Base-by-base conservation (phyloP, 1,140 invertebrate genomes). In the Danaus melanippus region DNA sequence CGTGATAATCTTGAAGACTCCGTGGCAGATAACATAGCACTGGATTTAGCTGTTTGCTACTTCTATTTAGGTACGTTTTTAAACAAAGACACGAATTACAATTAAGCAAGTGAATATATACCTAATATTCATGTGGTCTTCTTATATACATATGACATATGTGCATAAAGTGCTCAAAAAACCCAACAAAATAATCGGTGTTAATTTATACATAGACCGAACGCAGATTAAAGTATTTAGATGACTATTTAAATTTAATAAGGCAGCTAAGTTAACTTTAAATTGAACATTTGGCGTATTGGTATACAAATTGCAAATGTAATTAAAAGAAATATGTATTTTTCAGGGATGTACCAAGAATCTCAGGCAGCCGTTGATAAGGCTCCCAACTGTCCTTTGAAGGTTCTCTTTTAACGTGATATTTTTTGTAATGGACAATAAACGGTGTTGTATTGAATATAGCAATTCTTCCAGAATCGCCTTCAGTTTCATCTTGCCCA, bases 401-500 rank as follows among this genome's bases (percentile, higher is more conserved):
- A 95, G 72, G 84, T 89, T 62, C 21, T 32, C 21, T 32, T 32
- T 32, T 32, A 32, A 32, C 21, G 6, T 32, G 21, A 32, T 32
- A 32, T 32, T 32, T 32, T 54, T 42, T 58, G 9, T 32, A 40
- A 42, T n/a, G 9, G 10, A 32, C 52, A 12, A 12, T 41, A 17
- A 10, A 46, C 40, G 21, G 21, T 32, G 21, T 32, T 32, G 21
- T 0, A 32, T 46, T 10, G 9, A 15, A n/a, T 5, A 8, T 9
- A 39, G 12, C 15, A 46, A 11, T 15, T 10, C 12, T 54, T 66
- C 15, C 57, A 88, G 87, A 96, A 91, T 46, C 90, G 97, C 42
- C 81, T 99, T 0, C 87, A 94, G 46, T 98, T 99, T 83, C 98
- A 99, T 86, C 86, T 99, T 58, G 93, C 97, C 0, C 97, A 98